Evolutionary conservation across 2,888 invertebrate species (phyloP), one percentile per base, ranked within the genome.

Genomic region (Cantharis rufa): DNA sequence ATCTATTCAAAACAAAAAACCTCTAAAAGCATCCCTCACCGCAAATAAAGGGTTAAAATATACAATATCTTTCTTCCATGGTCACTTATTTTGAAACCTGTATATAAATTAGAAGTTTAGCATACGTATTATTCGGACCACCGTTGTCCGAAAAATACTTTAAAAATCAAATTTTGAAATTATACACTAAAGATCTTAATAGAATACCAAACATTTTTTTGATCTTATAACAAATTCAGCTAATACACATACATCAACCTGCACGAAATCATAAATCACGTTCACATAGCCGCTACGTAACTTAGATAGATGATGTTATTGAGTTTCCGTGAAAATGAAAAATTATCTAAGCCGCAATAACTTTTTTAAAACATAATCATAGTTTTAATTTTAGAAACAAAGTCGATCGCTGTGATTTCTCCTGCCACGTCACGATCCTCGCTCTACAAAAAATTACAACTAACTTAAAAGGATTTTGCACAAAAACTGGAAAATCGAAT

Each of bases 91-190:
- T 74, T 77, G 48, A 68, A 68, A 66, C 32, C 72, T 77, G 77
- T 77, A 77, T 77, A 77, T 77, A 77, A 77, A 77, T 77, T 74
- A 74, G 69, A 28, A 63, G 61, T 74, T 77, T 77, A 77, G 71
- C 77, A 77, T 77, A 71, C 18, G 71, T 71, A 74, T 74, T 71
- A 63, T 28, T 68, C 24, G 11, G 62, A 15, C n/a, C 32, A 27
- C 62, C 18, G 28, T 68, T 70, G 48, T 62, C 63, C 32, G 66
- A 72, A 71, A 75, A 62, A 61, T 21, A 24, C 24, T 69, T 62
- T 13, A 18, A 15, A 27, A 15, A 28, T 15, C 62, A 71, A 32
- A 70, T 62, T 66, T 66, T 15, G 15, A 24, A 24, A n/a, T 48
- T 48, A 48, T 48, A n/a, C 32, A 48, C 32, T 16, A 18, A 32